These are phyloP conservation scores for Tetragonula carbonaria DNA, from an alignment of 2,888 invertebrate genomes.

Conservation along the genomic window DNA sequence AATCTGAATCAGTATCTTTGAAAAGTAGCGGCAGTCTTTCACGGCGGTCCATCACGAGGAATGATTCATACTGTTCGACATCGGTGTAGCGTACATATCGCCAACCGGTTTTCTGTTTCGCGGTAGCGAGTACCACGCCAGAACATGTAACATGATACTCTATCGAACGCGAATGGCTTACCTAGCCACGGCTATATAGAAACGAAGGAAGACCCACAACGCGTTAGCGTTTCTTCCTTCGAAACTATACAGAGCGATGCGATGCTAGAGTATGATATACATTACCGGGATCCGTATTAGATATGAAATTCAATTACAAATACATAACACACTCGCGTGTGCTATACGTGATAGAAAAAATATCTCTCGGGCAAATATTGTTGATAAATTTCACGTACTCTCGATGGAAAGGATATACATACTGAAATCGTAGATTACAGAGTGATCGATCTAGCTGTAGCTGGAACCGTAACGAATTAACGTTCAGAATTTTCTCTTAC, in stretches of 20 bases:
- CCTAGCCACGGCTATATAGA: slow-evolving; percentile 57
- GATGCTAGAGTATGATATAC: neutral
- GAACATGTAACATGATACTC: slow-evolving; percentile 72
- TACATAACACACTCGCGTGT: neutral
- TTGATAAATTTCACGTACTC: neutral
- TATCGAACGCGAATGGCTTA: slow-evolving; percentile 68
- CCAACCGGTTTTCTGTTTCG: slow-evolving; percentile 75
- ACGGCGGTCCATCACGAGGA: slow-evolving; percentile 73
- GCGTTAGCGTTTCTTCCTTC: slow-evolving; percentile 34
- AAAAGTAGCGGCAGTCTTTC: slow-evolving; percentile 75
- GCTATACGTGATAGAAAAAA: slow-evolving; percentile 8
- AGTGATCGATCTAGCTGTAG: neutral
- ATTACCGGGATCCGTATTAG: neutral
- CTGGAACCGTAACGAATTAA: neutral
- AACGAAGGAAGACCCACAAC: slow-evolving; percentile 77
- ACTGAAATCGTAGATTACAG: neutral
- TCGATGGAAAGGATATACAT: neutral
- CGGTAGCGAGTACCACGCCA: slow-evolving; percentile 38
- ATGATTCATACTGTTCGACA: slow-evolving; percentile 39
- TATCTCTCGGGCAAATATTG: neutral
- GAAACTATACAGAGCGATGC: neutral
- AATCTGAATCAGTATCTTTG: slow-evolving; percentile 81
- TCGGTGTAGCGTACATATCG: slow-evolving; percentile 24
- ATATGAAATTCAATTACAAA: slow-evolving; percentile 9
- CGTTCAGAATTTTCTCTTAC: neutral